Evolutionary conservation across 2,797 vertebrate genomes (phyloP).

Genomic region (Acropternis orthonyx): DNA sequence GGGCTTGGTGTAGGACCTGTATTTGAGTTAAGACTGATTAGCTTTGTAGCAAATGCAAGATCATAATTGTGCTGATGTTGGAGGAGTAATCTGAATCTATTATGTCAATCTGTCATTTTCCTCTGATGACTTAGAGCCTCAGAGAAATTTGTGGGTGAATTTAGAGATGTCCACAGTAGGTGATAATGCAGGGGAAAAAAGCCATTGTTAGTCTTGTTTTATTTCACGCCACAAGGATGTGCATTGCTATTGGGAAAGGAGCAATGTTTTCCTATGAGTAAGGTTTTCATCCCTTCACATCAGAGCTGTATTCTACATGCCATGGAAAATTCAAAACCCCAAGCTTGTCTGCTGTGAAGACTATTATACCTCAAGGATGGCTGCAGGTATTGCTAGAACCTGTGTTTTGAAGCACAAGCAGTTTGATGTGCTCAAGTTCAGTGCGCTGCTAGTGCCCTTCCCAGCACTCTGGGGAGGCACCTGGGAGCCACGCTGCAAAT

Average conservation of each 20-base stretch:
- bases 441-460: rapidly evolving
- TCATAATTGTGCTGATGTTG: neutral
- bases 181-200: neutral
- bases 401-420: neutral
- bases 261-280: neutral
- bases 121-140: neutral
- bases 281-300: neutral
- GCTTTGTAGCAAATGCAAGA: neutral
- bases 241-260: neutral
- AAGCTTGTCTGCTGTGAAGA: neutral
- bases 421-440: neutral
- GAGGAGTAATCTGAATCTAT: neutral
- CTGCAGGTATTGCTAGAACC: neutral
- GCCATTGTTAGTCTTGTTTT: neutral
- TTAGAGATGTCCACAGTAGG: neutral
- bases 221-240: neutral
- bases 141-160: neutral
- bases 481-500: neutral
- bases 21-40: neutral
- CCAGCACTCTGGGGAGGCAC: rapidly evolving
- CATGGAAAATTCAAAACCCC: neutral
- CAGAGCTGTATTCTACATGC: neutral
- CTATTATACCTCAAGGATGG: neutral
- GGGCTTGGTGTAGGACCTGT: neutral
- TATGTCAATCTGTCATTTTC: neutral